Conservation (phyloP, 2,888 invertebrate genomes). For the Melieria omissa region DNA sequence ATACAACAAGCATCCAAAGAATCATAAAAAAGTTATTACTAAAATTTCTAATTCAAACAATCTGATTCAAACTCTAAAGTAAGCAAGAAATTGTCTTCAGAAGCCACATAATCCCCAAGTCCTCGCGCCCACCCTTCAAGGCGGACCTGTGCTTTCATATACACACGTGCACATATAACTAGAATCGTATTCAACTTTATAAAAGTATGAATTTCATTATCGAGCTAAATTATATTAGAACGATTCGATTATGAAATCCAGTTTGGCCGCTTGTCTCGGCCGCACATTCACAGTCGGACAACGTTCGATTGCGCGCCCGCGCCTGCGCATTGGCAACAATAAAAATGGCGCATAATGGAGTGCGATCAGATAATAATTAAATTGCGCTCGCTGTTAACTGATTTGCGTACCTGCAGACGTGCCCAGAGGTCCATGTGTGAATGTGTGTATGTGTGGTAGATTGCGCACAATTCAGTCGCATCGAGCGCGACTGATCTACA, state of each 20-base stretch:
- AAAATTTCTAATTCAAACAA: no score
- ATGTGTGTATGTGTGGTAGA: not conserved
- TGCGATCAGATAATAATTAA: conserved; percentile 1
- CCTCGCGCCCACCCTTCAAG: no score
- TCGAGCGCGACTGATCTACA: conserved; percentile 50
- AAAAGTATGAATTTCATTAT: not conserved
- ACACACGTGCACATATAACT: not conserved
- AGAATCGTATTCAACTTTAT: not conserved
- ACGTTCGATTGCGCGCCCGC: no score
- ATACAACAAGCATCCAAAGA: no score
- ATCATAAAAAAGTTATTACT: no score
- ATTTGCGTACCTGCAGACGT: not conserved
- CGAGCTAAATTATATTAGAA: conserved; percentile 10
- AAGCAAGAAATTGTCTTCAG: no score
- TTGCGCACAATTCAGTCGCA: conserved; percentile 11
- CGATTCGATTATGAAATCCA: conserved; percentile 31
- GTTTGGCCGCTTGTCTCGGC: not conserved
- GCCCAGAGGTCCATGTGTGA: not conserved
- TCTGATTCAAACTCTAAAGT: no score
- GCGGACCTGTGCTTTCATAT: not conserved
- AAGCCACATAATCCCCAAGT: no score
- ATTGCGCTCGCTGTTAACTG: conserved; percentile 11
- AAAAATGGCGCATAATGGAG: not conserved
- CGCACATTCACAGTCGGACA: not conserved
- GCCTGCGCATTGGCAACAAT: not conserved